These are phyloP conservation scores for Paraescarpia echinospica DNA, from an alignment of 1,140 invertebrate species.

Conservation along the genomic window DNA sequence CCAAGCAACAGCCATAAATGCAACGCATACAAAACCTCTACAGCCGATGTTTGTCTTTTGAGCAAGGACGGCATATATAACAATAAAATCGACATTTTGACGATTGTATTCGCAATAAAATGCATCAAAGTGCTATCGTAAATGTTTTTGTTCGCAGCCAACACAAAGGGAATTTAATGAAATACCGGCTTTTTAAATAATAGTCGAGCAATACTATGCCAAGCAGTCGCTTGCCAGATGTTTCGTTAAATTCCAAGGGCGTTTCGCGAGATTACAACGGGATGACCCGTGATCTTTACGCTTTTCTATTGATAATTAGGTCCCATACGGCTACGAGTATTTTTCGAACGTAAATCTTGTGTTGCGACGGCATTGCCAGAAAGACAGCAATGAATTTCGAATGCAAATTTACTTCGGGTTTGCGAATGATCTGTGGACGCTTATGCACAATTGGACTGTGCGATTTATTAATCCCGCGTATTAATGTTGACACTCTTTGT, in stretches of 20 bases:
- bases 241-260: not conserved
- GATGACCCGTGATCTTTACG: not conserved
- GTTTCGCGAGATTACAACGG: not conserved
- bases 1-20: not conserved
- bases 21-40: not conserved
- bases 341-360: not conserved
- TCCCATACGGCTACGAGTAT: not conserved
- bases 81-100: not conserved
- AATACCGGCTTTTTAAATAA: not conserved
- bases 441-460: not conserved
- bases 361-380: not conserved
- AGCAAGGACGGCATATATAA: not conserved
- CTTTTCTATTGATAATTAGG: not conserved
- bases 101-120: not conserved
- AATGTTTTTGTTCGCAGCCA: not conserved
- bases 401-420: not conserved
- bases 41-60: not conserved
- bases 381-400: not conserved
- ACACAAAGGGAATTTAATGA: not conserved
- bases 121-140: not conserved
- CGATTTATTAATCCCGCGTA: not conserved
- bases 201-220: not conserved
- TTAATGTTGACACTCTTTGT: not conserved
- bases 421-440: not conserved
- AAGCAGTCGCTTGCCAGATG: not conserved